phyloP scores from a whole-genome alignment of 2,888 invertebrate genomes.

The Camponotus fellah region DNA sequence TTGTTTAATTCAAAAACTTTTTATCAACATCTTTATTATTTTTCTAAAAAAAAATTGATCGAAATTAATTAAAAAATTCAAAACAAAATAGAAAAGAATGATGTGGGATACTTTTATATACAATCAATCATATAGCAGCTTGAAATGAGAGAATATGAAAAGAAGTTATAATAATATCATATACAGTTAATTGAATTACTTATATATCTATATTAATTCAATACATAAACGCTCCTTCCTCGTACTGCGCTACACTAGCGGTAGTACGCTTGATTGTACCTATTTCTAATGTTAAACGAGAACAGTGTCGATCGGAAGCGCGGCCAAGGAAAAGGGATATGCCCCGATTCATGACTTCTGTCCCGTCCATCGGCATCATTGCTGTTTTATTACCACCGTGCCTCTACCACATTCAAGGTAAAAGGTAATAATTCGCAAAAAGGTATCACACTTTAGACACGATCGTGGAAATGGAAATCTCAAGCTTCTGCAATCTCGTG shows the following conservation, averaged over 20 bases:
- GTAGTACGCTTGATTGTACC: slow-evolving; percentile 77
- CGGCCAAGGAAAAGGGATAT: slow-evolving; percentile 82
- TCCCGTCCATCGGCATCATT: slow-evolving; percentile 84
- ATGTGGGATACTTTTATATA: neutral
- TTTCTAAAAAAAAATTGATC: neutral
- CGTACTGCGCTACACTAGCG: slow-evolving; percentile 59
- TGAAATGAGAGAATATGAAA: neutral
- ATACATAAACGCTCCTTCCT: slow-evolving; percentile 65
- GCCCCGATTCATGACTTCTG: slow-evolving; percentile 84
- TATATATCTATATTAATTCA: slow-evolving; percentile 12
- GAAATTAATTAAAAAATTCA: neutral
- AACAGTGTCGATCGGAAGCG: slow-evolving; percentile 83
- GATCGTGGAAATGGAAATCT: slow-evolving; percentile 60
- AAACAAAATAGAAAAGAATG: neutral
- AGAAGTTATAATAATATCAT: neutral
- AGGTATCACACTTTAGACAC: slow-evolving; percentile 72
- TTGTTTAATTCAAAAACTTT: neutral
- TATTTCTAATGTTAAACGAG: slow-evolving; percentile 82
- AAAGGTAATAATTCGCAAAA: slow-evolving; percentile 79
- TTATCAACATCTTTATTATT: neutral
- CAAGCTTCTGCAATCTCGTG: neutral
- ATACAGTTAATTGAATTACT: neutral
- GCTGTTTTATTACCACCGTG: slow-evolving; percentile 83
- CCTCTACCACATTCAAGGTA: slow-evolving; percentile 84
- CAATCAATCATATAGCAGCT: neutral